Conservation (phyloP, 2,797 vertebrate genomes). For the Bovichtus diacanthus region DNA sequence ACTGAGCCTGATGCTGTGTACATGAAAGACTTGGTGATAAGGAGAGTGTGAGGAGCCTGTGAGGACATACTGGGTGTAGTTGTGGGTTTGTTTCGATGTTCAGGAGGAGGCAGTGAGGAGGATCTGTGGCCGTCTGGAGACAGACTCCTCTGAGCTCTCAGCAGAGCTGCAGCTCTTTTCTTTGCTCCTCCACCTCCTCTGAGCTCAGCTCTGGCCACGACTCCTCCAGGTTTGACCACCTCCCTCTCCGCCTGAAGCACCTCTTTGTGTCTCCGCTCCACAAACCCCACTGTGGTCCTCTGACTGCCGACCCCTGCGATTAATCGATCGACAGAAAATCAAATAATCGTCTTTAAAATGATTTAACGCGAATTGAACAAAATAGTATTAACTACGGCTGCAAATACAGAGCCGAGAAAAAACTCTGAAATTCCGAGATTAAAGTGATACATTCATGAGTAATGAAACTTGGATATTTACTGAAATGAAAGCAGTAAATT, state of each 20-base stretch:
- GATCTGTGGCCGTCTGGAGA: conserved; percentile 91
- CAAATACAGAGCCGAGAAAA: too few species aligned
- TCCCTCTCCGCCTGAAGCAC: conserved; percentile 45
- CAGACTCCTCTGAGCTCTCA: conserved; percentile 85
- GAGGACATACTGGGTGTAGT: conserved; percentile 87
- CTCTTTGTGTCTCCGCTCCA: conserved; percentile 78
- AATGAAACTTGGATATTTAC: too few species aligned
- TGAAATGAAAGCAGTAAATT: too few species aligned
- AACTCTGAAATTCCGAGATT: too few species aligned
- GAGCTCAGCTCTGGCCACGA: conserved; percentile 9
- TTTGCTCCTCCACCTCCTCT: neutral
- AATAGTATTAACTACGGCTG: neutral
- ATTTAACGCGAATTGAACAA: too few species aligned
- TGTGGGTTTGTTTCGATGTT: conserved; percentile 78
- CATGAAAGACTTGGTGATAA: too few species aligned
- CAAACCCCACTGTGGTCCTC: conserved; percentile 85
- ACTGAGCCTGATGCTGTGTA: too few species aligned
- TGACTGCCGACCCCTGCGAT: conserved; percentile 82
- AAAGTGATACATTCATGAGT: too few species aligned
- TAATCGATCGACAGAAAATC: neutral
- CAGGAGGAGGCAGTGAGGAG: conserved; percentile 92
- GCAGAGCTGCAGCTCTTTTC: conserved; percentile 51
- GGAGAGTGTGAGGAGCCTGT: neutral
- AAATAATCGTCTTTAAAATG: too few species aligned
- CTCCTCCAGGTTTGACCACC: conserved; percentile 15